phyloP scores from a whole-genome alignment of 2,797 vertebrate species.

The Myotis daubentonii region DNA sequence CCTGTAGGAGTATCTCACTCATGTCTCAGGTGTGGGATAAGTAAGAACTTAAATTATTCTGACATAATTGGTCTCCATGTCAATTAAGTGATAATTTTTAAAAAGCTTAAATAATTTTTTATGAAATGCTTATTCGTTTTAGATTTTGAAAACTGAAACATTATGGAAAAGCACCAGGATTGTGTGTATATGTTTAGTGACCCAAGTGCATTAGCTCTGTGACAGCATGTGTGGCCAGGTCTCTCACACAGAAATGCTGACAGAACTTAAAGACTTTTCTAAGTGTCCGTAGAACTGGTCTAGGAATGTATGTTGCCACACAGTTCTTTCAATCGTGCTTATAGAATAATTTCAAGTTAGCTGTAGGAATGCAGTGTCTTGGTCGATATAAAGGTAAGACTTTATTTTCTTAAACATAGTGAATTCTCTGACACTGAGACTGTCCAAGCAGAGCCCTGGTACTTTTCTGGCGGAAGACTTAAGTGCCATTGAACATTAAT shows the following conservation, averaged over 20 bases:
- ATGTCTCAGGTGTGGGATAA: neutral
- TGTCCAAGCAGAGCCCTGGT: neutral
- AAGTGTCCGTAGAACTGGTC: neutral
- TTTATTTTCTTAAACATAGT: neutral
- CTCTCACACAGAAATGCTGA: neutral
- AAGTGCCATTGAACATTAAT: neutral
- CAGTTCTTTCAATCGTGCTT: neutral
- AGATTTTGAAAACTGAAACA: slow-evolving; percentile 11
- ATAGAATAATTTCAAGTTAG: neutral
- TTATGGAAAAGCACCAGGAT: neutral
- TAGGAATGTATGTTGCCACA: neutral
- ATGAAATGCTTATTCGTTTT: neutral
- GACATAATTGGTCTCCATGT: neutral
- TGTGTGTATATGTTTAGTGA: neutral
- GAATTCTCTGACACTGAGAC: neutral
- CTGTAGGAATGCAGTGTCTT: neutral
- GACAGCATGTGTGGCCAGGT: neutral
- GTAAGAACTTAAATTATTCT: neutral
- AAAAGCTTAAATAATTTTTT: neutral
- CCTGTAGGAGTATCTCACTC: neutral
- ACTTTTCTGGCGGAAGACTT: neutral
- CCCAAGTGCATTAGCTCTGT: neutral
- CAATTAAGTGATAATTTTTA: neutral
- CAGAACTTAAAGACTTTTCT: neutral
- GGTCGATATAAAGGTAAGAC: neutral